Conservation (phyloP, 2,113 vertebrate species). For the Syrmaticus mikado region DNA sequence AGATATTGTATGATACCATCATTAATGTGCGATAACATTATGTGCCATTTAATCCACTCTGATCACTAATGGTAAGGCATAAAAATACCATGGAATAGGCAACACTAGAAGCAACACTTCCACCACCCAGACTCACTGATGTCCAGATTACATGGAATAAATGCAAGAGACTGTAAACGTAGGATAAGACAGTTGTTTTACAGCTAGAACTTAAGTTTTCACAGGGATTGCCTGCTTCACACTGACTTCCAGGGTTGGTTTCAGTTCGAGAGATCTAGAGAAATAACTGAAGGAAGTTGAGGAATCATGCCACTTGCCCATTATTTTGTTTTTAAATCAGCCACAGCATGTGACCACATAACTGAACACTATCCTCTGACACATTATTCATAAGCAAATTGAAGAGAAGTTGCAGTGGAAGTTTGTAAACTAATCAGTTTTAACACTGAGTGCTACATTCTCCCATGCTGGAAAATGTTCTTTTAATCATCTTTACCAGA, state of each 20-base stretch:
- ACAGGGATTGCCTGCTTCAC: neutral
- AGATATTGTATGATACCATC: rapidly evolving
- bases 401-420: neutral
- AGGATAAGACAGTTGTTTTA: neutral
- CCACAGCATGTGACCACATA: neutral
- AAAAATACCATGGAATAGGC: neutral
- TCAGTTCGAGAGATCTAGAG: neutral
- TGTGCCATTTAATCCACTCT: neutral
- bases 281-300: neutral
- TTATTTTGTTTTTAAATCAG: neutral
- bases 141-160: neutral
- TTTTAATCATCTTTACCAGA: neutral
- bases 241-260: neutral
- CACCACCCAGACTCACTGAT: neutral
- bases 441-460: neutral
- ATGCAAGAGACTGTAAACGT: neutral
- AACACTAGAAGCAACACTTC: neutral
- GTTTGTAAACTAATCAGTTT: neutral
- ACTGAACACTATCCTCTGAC: neutral
- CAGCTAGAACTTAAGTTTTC: neutral
- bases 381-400: rapidly evolving
- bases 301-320: neutral
- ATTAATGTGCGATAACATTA: neutral
- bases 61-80: neutral
- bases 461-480: neutral